A percentile compares a stretch with the other conserved stretches of the same genome.
Conservation (phyloP, 2,113 vertebrate genomes). For the Eidolon helvum region DNA sequence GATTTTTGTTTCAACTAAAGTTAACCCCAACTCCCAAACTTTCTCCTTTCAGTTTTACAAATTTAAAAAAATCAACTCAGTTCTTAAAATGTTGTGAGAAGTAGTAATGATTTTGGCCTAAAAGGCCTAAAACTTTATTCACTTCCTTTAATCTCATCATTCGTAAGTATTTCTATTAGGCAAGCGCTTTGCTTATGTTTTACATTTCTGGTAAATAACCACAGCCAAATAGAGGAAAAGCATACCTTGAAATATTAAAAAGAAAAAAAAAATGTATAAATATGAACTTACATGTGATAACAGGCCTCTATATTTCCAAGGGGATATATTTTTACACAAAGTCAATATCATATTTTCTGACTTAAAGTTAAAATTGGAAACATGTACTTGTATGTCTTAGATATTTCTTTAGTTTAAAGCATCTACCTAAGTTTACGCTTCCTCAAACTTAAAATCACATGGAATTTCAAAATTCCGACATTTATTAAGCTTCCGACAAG, state of each 20-base stretch:
- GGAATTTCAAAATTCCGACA: slow-evolving; percentile 27
- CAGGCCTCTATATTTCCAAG: background rate
- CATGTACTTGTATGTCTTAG: background rate
- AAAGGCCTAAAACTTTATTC: background rate
- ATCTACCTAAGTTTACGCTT: background rate
- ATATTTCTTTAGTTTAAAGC: slow-evolving; percentile 16
- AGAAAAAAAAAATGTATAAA: background rate
- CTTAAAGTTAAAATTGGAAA: background rate
- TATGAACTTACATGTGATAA: background rate
- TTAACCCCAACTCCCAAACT: background rate
- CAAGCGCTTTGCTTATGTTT: background rate
- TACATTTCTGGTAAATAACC: background rate
- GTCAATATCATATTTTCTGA: background rate
- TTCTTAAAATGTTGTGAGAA: background rate
- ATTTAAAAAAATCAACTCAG: slow-evolving; percentile 2
- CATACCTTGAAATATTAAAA: background rate
- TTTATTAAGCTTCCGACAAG: slow-evolving; percentile 19
- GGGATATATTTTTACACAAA: background rate
- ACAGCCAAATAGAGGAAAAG: background rate
- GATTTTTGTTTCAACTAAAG: background rate
- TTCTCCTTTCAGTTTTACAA: background rate
- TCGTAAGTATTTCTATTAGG: background rate
- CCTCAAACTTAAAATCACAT: background rate
- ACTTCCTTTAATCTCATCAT: background rate
- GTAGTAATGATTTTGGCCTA: background rate